These are phyloP conservation scores for Pachydiplax longipennis DNA, from an alignment of 2,888 invertebrate genomes.

Conservation along the genomic window DNA sequence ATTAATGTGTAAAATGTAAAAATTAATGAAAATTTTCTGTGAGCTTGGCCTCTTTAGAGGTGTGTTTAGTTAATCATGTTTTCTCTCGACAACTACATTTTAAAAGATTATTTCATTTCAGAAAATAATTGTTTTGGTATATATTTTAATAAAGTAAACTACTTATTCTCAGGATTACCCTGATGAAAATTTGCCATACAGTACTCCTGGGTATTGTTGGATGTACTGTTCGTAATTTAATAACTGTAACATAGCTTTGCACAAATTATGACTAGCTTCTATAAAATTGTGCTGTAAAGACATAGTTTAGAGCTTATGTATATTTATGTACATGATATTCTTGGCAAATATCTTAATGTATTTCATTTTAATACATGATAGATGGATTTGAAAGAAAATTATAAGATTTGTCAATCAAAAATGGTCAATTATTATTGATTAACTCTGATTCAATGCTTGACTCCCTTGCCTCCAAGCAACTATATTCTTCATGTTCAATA, in stretches of 20 bases:
- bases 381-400: not conserved
- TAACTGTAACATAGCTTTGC: not conserved
- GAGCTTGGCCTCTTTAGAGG: no score
- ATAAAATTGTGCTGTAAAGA: not conserved
- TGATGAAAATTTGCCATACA: not conserved
- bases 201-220: not conserved
- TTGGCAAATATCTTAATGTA: not conserved
- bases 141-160: not conserved
- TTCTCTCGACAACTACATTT: no score
- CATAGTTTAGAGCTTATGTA: not conserved
- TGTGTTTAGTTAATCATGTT: no score
- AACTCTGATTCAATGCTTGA: not conserved
- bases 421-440: not conserved
- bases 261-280: not conserved
- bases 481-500: no score
- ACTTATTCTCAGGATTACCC: not conserved
- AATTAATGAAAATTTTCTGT: no score
- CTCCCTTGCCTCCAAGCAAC: no score
- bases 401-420: not conserved
- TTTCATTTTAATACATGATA: not conserved
- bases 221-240: not conserved
- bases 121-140: not conserved
- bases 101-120: not conserved
- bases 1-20: no score
- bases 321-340: not conserved